Evolutionary conservation across 2,888 invertebrate genomes (phyloP), one percentile per base, ranked within the genome.

Genomic region (Eurytoma californica): DNA sequence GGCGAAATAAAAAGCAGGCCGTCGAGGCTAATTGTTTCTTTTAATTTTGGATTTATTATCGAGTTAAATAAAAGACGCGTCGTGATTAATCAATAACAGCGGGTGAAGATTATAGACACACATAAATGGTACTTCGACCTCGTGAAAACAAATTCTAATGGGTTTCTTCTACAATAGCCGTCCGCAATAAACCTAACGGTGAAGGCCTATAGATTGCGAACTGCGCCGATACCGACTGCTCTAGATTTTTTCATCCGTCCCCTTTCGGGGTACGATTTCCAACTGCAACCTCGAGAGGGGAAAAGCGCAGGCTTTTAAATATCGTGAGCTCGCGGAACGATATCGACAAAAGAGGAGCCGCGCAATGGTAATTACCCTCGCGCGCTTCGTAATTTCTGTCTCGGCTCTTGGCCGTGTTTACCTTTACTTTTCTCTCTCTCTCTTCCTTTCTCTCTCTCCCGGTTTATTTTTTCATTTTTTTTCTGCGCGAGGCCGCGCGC

Each of bases 321-420:
- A 68, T 73, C 72, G 73, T 60, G 30, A 18, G 16, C 24, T 58
- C 47, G 51, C 13, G 14, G 67, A 49, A 9, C 5, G 16, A 14
- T 16, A 20, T n/a, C 63, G 70, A 66, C 53, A 61, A 68, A 55
- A 73, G 68, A 77, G 78, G 65, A 77, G 68, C 70, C 69, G 55
- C 30, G 79, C 79, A 84, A 86, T 85, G 84, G 86, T 88, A 88
- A 88, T 88, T 88, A 88, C 86, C 85, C 87, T 88, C 86, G 85
- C 82, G 82, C 84, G 83, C 83, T 84, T 80, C 82, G 86, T 87
- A 87, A 88, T 87, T 88, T 87, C 69, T 75, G 39, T 63, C 49
- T 24, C 30, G 30, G 24, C 1, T 30, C 53, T 61, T 47, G 65
- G 30, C 47, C 14, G 20, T 18, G 20, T 53, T 55, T 18, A 30